phyloP scores from a whole-genome alignment of 2,113 vertebrate genomes.

The Delphinapterus leucas region DNA sequence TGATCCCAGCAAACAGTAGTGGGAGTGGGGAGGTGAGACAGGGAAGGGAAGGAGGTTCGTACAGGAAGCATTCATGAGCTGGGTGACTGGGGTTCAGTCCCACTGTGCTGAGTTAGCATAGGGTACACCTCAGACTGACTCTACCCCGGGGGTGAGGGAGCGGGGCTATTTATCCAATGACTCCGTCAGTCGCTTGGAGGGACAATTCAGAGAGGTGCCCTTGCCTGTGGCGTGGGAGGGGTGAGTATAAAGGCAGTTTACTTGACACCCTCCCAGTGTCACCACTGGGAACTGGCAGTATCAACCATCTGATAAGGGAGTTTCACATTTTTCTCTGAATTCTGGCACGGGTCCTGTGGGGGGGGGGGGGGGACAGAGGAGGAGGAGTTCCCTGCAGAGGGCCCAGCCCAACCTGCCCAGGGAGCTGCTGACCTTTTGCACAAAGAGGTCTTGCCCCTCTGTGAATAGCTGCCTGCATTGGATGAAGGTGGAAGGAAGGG shows the following conservation, averaged over 20 bases:
- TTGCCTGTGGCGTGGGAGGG: neutral
- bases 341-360: neutral
- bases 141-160: accelerated
- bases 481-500: neutral
- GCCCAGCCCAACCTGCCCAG: neutral
- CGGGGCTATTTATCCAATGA: neutral
- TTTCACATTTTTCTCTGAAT: neutral
- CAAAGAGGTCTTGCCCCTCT: neutral
- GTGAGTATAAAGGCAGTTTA: neutral
- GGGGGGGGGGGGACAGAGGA: no score
- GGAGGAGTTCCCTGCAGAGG: neutral
- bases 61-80: neutral
- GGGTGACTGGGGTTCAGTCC: neutral
- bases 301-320: neutral
- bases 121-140: neutral
- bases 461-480: neutral
- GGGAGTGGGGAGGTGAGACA: neutral
- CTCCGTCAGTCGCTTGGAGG: neutral
- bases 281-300: neutral
- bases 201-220: neutral
- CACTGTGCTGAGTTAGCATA: neutral
- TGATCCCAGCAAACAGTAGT: neutral
- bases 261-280: neutral
- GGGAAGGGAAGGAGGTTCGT: neutral
- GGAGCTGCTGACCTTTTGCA: neutral